A percentile compares a stretch with the other conserved stretches of the same genome.
Conservation (phyloP, 2,888 invertebrate genomes). For the Oscheius sp. region DNA sequence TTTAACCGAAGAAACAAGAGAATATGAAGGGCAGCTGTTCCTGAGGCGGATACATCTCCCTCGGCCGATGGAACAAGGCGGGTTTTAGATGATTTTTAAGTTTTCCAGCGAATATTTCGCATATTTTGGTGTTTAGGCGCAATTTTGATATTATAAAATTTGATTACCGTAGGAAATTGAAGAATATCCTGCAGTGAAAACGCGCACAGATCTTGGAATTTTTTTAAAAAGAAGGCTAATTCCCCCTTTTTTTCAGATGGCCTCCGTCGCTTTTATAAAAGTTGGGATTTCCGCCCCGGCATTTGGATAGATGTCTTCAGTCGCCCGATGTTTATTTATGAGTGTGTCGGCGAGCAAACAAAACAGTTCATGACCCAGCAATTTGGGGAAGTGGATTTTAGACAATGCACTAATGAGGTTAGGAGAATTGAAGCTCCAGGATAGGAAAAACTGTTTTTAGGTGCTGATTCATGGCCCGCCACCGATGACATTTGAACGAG, state of each 20-base stretch:
- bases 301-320: slow-evolving; percentile 59
- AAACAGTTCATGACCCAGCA: slow-evolving; percentile 56
- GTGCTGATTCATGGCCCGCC: slow-evolving; percentile 37
- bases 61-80: slow-evolving; percentile 39
- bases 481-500: slow-evolving; percentile 31
- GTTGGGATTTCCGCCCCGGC: slow-evolving; percentile 60
- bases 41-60: slow-evolving; percentile 54
- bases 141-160: no score
- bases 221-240: no score
- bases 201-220: no score
- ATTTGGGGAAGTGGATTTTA: slow-evolving; percentile 54
- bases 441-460: slow-evolving; percentile 1
- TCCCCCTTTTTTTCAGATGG: slow-evolving; percentile 38
- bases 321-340: slow-evolving; percentile 54
- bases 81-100: neutral
- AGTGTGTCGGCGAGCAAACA: slow-evolving; percentile 54
- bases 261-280: slow-evolving; percentile 49
- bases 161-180: no score
- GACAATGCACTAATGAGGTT: slow-evolving; percentile 49
- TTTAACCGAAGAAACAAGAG: slow-evolving; percentile 56
- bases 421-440: neutral
- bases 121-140: no score
- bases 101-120: no score
- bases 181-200: neutral
- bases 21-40: slow-evolving; percentile 61